Evolutionary conservation across 2,797 vertebrate genomes (phyloP), one percentile per base, ranked within the genome.

Genomic region (Strix occidentalis): DNA sequence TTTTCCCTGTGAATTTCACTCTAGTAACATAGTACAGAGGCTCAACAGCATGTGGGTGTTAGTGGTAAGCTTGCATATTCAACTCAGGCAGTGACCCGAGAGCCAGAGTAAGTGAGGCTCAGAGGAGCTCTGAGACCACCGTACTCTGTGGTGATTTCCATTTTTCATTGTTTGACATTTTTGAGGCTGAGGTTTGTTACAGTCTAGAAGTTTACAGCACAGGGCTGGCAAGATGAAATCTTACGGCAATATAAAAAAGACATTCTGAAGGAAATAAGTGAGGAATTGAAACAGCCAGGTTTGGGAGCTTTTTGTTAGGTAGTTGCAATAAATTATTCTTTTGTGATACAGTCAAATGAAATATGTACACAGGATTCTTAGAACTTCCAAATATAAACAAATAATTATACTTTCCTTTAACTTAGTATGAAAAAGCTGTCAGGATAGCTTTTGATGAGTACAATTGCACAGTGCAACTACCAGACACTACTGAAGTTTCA

Each of bases 371-470:
- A 94, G 63, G 86, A 89, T 94, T 92, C 91, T 97, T 94, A 96
- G 97, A 96, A 93, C 91, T 96, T 89, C 71, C 56, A 97, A 95
- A 96, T 95, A 96, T 94, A 97, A 98, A 97, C 96, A 97, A 97
- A 97, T 97, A 96, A 96, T 97, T 96, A 87, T 82, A 91, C 81
- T 96, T 76, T n/a, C 77, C 91, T 97, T 96, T 96, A 96, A 95
- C 94, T 97, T 96, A 53, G 72, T 94, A 96, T 87, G 91, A 97
- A 94, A 83, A 96, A 97, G 84, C 97, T 97, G 96, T 97, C 96
- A 89, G 86, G 80, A 33, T 66, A 46, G 58, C 85, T 94, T 97
- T 97, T 97, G 96, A 98, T 96, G 91, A 95, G 87, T 86, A 92
- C 96, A 97, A 90, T n/a, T 93, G 90, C 77, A 97, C 87, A 96